Evolutionary conservation across 2,888 invertebrate genomes (phyloP).

Genomic region (Sminthurides aquaticus): DNA sequence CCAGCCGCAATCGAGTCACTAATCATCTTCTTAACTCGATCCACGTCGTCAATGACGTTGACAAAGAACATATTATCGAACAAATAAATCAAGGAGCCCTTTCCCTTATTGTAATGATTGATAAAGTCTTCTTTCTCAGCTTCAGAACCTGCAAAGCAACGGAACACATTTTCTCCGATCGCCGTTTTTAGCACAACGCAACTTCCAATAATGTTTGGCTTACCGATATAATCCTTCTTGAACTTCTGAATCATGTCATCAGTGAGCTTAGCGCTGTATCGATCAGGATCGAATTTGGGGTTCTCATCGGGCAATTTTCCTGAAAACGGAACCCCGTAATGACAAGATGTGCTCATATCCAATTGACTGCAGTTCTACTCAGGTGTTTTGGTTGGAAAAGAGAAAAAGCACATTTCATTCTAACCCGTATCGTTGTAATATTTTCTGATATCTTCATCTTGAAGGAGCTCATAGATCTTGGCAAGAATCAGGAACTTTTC

Average conservation of each 20-base stretch:
- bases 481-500: too few species aligned
- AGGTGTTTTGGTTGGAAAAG: too few species aligned
- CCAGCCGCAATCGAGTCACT: conserved; percentile 28
- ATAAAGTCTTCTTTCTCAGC: conserved; percentile 38
- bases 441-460: not conserved
- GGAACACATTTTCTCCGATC: too few species aligned
- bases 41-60: conserved; percentile 32
- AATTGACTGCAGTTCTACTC: too few species aligned
- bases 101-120: conserved; percentile 31
- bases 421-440: not conserved
- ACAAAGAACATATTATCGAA: conserved; percentile 39
- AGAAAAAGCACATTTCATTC: too few species aligned
- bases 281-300: not conserved
- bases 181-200: too few species aligned
- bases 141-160: conserved; percentile 30
- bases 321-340: not conserved
- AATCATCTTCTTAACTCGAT: conserved; percentile 32
- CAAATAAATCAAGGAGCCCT: conserved; percentile 37
- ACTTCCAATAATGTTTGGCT: too few species aligned
- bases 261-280: not conserved
- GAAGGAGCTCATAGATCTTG: too few species aligned
- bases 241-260: not conserved
- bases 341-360: not conserved
- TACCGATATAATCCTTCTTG: not conserved
- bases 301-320: not conserved